Evolutionary conservation across 2,113 vertebrate genomes (phyloP).

Genomic region (Chrysemys picta): DNA sequence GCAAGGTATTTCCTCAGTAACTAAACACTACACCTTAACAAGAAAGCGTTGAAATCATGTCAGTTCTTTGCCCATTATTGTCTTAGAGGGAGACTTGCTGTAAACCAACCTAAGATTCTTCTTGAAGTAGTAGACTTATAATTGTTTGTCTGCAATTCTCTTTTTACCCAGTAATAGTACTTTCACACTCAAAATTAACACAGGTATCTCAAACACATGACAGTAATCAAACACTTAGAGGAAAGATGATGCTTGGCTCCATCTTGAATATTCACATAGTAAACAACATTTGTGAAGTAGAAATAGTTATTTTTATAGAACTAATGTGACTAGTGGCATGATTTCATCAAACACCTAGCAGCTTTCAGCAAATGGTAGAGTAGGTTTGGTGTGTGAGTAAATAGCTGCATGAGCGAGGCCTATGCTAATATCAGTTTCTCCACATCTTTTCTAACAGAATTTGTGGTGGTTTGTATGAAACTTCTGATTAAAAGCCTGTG

Average conservation of each 20-base stretch:
- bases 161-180: not conserved
- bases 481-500: not conserved
- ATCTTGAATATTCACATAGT: not conserved
- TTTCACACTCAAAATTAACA: not conserved
- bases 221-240: not conserved
- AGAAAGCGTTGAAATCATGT: not conserved
- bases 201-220: not conserved
- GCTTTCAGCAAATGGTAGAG: not conserved
- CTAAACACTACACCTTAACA: not conserved
- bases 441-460: not conserved
- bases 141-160: not conserved
- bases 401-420: not conserved
- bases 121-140: not conserved
- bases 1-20: not conserved
- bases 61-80: not conserved
- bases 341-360: not conserved
- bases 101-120: not conserved
- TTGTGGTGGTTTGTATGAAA: not conserved
- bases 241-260: not conserved
- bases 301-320: not conserved
- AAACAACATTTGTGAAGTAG: not conserved
- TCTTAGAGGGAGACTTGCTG: not conserved
- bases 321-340: not conserved
- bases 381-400: not conserved
- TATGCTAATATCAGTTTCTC: not conserved